A percentile compares a stretch with the other conserved stretches of the same genome.
phyloP scores from a whole-genome alignment of 23 tunicate genomes.

The Styela plicata region DNA sequence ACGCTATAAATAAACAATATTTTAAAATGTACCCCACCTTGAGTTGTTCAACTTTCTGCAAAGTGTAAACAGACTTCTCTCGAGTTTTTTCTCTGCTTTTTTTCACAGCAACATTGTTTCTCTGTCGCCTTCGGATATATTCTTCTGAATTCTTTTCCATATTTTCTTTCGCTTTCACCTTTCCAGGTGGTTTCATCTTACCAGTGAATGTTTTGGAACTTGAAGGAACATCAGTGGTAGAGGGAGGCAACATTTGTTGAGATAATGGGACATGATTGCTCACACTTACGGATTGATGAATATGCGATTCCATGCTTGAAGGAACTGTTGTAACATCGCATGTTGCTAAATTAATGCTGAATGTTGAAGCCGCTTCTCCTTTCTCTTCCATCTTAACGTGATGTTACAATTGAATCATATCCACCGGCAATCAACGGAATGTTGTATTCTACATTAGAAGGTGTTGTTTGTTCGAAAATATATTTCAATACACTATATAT shows the following conservation, averaged over 20 bases:
- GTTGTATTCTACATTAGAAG: too few relatives aligned
- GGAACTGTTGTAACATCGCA: conserved; percentile 13
- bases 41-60: conserved; percentile 47
- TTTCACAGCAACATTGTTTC: conserved; percentile 88
- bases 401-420: too few relatives aligned
- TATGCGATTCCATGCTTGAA: background rate
- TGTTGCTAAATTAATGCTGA: conserved; percentile 12
- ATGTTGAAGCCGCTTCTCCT: conserved; percentile 15
- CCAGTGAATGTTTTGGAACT: conserved; percentile 28
- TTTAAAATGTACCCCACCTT: conserved; percentile 13
- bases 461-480: too few relatives aligned
- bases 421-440: too few relatives aligned
- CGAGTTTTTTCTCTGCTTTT: conserved; percentile 74
- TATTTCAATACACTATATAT: too few relatives aligned
- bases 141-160: conserved; percentile 31
- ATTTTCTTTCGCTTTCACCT: conserved; percentile 32
- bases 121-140: conserved; percentile 42
- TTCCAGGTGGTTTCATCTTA: conserved; percentile 64
- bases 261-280: background rate
- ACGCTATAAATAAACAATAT: too few relatives aligned
- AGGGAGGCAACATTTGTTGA: conserved; percentile 10
- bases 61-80: conserved; percentile 42
- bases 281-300: background rate
- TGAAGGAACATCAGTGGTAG: conserved; percentile 21
- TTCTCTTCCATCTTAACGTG: conserved; percentile 12